These are phyloP conservation scores for Cydia amplana DNA, from an alignment of 1,140 invertebrate species.

Conservation along the genomic window DNA sequence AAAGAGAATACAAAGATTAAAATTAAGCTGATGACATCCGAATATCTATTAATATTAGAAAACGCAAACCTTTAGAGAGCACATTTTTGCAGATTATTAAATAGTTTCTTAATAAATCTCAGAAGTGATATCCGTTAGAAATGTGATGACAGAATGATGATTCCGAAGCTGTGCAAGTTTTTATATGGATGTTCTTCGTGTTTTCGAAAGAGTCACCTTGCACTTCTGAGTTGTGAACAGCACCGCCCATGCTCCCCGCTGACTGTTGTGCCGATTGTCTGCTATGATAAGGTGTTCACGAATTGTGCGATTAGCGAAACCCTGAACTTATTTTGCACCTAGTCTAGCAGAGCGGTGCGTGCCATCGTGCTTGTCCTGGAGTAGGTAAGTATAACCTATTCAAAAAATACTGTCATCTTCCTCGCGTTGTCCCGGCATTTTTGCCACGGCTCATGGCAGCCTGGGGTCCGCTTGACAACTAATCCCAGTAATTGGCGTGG, in stretches of 20 bases:
- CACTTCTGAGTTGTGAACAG: slow-evolving; percentile 4
- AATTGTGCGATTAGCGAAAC: not conserved
- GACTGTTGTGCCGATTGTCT: not conserved
- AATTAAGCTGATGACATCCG: not conserved
- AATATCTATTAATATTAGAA: not conserved
- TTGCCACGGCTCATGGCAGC: too few relatives aligned
- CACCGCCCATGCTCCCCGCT: not conserved
- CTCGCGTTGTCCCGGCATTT: too few relatives aligned
- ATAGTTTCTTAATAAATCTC: not conserved
- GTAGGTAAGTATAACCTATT: not conserved
- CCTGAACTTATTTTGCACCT: slow-evolving; percentile 7
- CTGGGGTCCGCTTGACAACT: too few relatives aligned
- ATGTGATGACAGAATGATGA: slow-evolving; percentile 16
- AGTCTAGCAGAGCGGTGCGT: not conserved
- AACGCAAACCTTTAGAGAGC: slow-evolving; percentile 2
- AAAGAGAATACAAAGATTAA: not conserved
- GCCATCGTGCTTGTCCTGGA: not conserved
- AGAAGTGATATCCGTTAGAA: not conserved
- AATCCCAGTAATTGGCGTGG: too few relatives aligned
- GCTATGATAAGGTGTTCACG: slow-evolving; percentile 18
- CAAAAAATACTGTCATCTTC: too few relatives aligned
- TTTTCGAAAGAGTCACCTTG: slow-evolving; percentile 26
- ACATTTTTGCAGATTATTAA: slow-evolving; percentile 1
- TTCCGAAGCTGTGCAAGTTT: slow-evolving; percentile 4
- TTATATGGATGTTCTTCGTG: slow-evolving; percentile 1